phyloP scores from a whole-genome alignment of 2,113 vertebrate species.

The Ceyx melanurus region DNA sequence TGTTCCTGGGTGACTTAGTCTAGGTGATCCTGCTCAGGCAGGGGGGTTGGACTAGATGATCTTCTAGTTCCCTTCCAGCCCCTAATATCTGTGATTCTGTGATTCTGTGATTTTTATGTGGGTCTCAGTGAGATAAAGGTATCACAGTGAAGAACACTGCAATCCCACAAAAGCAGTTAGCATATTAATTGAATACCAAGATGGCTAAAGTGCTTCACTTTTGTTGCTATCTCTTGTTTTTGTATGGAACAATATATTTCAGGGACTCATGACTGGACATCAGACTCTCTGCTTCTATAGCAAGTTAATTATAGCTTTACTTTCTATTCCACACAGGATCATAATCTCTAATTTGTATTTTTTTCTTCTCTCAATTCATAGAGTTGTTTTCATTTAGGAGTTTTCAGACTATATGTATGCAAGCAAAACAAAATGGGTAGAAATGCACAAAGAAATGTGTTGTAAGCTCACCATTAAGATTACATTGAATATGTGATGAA shows the following conservation, averaged over 20 bases:
- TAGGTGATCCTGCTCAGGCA: too few species aligned
- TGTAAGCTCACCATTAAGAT: background rate
- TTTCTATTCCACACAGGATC: background rate
- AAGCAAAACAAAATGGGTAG: background rate
- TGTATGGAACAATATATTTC: slow-evolving; percentile 47
- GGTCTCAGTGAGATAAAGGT: slow-evolving; percentile 72
- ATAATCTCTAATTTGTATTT: background rate
- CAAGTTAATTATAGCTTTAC: slow-evolving; percentile 23
- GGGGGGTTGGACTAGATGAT: too few species aligned
- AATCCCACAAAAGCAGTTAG: slow-evolving; percentile 67
- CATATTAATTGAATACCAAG: slow-evolving; percentile 61
- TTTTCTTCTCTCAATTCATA: background rate
- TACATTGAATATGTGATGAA: background rate
- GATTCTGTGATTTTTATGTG: slow-evolving; percentile 60
- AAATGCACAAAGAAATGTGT: background rate
- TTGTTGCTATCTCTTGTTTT: slow-evolving; percentile 54
- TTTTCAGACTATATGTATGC: background rate
- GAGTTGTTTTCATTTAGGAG: background rate
- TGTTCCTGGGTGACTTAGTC: too few species aligned
- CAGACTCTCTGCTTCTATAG: slow-evolving; percentile 22
- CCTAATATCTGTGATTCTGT: too few species aligned
- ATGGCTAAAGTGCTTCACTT: slow-evolving; percentile 51
- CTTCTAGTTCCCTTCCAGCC: too few species aligned
- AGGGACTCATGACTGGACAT: slow-evolving; percentile 42
- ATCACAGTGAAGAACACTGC: slow-evolving; percentile 65